A percentile compares a stretch with the other conserved stretches of the same genome.
Evolutionary conservation across 2,113 vertebrate species (phyloP).

Genomic region (Colaptes auratus): DNA sequence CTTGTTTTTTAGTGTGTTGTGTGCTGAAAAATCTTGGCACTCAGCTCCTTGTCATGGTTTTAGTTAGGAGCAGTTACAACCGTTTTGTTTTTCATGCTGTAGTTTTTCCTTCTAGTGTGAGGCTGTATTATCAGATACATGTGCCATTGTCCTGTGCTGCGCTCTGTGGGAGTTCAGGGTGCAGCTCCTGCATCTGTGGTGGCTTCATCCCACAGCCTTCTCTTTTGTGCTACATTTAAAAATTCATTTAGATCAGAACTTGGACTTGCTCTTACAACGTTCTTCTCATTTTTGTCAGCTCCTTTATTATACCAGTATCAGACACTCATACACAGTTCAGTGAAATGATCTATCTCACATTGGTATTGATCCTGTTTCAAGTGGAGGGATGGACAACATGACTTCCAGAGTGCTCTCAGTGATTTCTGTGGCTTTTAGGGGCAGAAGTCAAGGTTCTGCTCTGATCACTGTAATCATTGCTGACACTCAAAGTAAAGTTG

Average conservation of each 20-base stretch:
- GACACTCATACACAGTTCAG: accelerated
- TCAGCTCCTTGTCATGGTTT: not conserved
- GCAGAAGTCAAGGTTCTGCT: accelerated
- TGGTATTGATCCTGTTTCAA: not conserved
- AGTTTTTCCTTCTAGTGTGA: not conserved
- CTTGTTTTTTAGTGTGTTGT: not conserved
- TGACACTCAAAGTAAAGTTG: not conserved
- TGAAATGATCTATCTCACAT: not conserved
- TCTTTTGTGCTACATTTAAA: not conserved
- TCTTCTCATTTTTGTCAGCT: not conserved
- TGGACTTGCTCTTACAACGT: not conserved
- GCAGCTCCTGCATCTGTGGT: not conserved
- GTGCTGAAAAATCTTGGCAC: not conserved
- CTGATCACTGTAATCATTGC: not conserved
- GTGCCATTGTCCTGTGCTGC: not conserved
- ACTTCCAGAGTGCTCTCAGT: not conserved
- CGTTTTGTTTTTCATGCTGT: not conserved
- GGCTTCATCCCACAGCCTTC: not conserved
- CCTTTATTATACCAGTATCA: not conserved
- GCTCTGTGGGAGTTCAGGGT: not conserved
- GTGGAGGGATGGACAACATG: not conserved
- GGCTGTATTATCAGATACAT: too few relatives aligned
- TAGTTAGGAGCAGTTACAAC: not conserved
- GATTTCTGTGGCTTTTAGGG: not conserved
- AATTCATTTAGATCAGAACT: not conserved